Base-by-base conservation (phyloP, 2,113 vertebrate species). In the Gila orcuttii region DNA sequence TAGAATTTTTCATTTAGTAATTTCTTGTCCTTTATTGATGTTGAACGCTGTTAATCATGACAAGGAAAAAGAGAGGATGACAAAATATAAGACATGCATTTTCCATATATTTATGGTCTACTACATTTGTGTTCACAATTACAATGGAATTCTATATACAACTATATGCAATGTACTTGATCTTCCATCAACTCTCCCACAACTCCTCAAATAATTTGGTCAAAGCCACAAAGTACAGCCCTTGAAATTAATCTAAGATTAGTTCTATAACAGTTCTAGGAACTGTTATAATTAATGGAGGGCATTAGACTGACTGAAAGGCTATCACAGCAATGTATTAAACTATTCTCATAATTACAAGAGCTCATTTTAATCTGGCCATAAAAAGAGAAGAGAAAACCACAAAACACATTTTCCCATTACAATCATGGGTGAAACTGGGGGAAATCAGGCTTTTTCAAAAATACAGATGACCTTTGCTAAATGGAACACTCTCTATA, bases 261-360 rank as follows among this genome's bases (percentile, higher is more conserved):
- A 92, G n/a, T n/a, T n/a, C n/a, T n/a, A n/a, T n/a, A n/a, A n/a
- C n/a, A n/a, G n/a, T n/a, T n/a, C n/a, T n/a, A n/a, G n/a, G n/a
- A n/a, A n/a, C 82, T 47, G 47, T 79, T 85, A 78, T 91, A 90
- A 91, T 91, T 86, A 92, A 90, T 88, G 82, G 84, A 71, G 76
- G 88, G 89, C 87, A 91, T 92, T 89, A 90, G 81, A 57, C 85
- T 45, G 85, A 64, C 83, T 80, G 52, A 60, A 76, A 89, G 82
- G 83, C 91, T 86, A 90, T 90, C 82, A 64, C 50, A 86, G 79
- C 39, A 62, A 85, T 89, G 84, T 85, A 80, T 87, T 91, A 91
- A 90, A 91, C 86, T 87, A 36, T 83, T 83, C 83, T 85, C 86
- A 89, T 89, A 89, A 92, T 92, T 89, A 86, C 86, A 79, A 47